Evolutionary conservation across 2,113 vertebrate species (phyloP).

Genomic region (Hypanus sabinus): DNA sequence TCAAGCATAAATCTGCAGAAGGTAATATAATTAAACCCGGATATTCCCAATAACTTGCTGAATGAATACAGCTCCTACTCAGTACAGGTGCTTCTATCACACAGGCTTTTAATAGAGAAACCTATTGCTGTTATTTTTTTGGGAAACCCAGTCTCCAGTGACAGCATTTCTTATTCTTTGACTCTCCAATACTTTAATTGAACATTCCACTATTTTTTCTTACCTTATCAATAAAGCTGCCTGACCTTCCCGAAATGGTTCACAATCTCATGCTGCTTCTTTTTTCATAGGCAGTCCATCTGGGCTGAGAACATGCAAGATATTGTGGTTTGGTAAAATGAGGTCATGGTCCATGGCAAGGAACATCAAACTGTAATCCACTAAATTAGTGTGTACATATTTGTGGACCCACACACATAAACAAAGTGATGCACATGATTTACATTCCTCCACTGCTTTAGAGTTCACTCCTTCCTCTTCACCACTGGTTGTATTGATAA

Average conservation of each 20-base stretch:
- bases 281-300: too few species aligned
- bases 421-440: too few species aligned
- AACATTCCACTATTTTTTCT: not conserved
- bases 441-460: too few species aligned
- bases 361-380: too few species aligned
- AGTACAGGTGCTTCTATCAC: too few species aligned
- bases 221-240: not conserved
- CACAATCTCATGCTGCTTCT: not conserved
- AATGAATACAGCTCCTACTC: not conserved
- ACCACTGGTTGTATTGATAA: too few species aligned
- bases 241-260: not conserved
- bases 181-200: not conserved
- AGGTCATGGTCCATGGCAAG: too few species aligned
- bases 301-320: too few species aligned
- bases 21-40: not conserved
- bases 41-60: not conserved
- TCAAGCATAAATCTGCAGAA: not conserved
- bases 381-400: too few species aligned
- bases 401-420: too few species aligned
- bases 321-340: too few species aligned
- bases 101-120: not conserved
- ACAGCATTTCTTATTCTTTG: not conserved
- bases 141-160: not conserved
- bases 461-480: too few species aligned
- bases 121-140: not conserved